A percentile compares a stretch with the other conserved stretches of the same genome.
These are phyloP conservation scores for Polypterus senegalus DNA, from an alignment of 2,113 vertebrate genomes.

Conservation along the genomic window DNA sequence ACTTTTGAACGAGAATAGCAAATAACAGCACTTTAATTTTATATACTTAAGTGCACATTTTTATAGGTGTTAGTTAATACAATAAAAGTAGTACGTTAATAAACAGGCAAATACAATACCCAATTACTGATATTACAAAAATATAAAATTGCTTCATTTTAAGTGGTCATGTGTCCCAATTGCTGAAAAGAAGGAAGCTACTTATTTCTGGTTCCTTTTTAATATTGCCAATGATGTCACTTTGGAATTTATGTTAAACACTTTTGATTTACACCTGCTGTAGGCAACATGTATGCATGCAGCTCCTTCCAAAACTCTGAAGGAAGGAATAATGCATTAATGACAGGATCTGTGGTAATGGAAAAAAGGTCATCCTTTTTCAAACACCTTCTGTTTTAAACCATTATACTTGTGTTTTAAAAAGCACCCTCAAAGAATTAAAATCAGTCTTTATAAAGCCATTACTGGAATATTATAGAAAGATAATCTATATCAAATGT, in stretches of 20 bases:
- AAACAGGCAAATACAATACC: too few relatives aligned
- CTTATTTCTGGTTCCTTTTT: background rate
- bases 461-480: constrained; percentile 72
- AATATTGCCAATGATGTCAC: background rate
- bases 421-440: constrained; percentile 62
- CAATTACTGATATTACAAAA: too few relatives aligned
- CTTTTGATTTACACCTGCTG: constrained; percentile 61
- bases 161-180: too few relatives aligned
- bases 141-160: too few relatives aligned
- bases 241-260: constrained; percentile 25
- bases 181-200: too few relatives aligned
- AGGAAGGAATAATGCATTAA: constrained; percentile 76
- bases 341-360: constrained; percentile 73
- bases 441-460: constrained; percentile 68
- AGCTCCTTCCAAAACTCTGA: constrained; percentile 65
- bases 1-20: too few relatives aligned
- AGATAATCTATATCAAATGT: constrained; percentile 70
- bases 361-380: constrained; percentile 71
- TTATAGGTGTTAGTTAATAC: too few relatives aligned
- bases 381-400: constrained; percentile 70
- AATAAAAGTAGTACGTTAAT: too few relatives aligned
- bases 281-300: constrained; percentile 42
- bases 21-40: too few relatives aligned
- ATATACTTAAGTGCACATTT: too few relatives aligned
- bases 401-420: constrained; percentile 66